A percentile compares a stretch with the other conserved stretches of the same genome.
Conservation (phyloP, 2,888 invertebrate genomes). For the Odontomyia ornata region DNA sequence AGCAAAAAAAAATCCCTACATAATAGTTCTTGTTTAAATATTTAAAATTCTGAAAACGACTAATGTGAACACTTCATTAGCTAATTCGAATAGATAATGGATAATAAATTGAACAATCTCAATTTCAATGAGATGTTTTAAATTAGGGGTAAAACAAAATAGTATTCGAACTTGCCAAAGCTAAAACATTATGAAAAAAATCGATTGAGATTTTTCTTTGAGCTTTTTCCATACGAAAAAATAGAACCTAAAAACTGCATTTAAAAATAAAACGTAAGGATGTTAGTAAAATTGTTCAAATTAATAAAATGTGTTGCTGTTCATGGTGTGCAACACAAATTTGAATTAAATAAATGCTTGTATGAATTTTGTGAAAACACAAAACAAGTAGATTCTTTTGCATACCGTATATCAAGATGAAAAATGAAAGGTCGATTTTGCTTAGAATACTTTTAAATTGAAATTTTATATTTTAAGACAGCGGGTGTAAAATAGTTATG, state of each 20-base stretch:
- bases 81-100: neutral
- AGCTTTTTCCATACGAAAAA: constrained; percentile 6
- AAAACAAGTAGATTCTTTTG: neutral
- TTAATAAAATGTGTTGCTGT: neutral
- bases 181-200: constrained; percentile 10
- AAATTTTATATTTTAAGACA: too few species aligned
- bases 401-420: neutral
- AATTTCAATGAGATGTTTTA: constrained; percentile 12
- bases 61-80: constrained; percentile 14
- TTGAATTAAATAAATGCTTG: constrained; percentile 4
- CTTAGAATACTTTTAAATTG: too few species aligned
- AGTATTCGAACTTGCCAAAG: constrained; percentile 44
- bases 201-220: constrained; percentile 28
- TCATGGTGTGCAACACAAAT: neutral
- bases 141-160: constrained; percentile 27
- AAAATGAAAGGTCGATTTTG: neutral
- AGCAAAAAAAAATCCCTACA: too few species aligned
- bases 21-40: too few species aligned
- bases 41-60: neutral
- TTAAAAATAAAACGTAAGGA: constrained; percentile 34
- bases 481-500: neutral
- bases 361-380: neutral
- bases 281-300: constrained; percentile 1
- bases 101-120: constrained; percentile 9
- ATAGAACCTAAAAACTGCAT: constrained; percentile 28